Evolutionary conservation across 1,140 invertebrate species (phyloP), one percentile per base, ranked within the genome.

Genomic region (Zaprionus africanus): DNA sequence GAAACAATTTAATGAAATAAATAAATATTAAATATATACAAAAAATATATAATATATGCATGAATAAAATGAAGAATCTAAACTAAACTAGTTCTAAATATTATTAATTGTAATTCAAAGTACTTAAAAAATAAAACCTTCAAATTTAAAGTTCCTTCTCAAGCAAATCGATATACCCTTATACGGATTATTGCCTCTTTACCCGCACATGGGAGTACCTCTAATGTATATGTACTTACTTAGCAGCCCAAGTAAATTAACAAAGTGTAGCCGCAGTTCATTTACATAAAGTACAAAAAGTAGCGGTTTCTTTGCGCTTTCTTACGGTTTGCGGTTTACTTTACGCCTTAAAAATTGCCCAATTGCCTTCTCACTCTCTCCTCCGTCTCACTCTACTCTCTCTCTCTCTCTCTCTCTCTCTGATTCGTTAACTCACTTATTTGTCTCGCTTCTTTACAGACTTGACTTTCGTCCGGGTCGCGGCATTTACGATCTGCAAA

Each of bases 401-500:
- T 54, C 15, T 12, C 31, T 61, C n/a, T 38, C 4, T 60, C 7
- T 74, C 73, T 69, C 54, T 64, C 41, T 71, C 49, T 60, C 34
- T 22, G 22, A 19, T 66, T 66, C 19, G 26, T 53, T 38, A 38
- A 46, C 41, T 17, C n/a, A 17, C 7, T 5, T 17, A 46, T 46
- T 46, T 46, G 41, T 46, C 41, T 46, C n/a, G n/a, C 13, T 51
- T 66, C 56, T 65, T 94, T 93, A 61, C 93, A 97, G 96, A 88
- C 93, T 97, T 77, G 96, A 96, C 84, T 96, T 95, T 93, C 94
- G 94, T 64, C 96, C 97, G 1, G 94, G 95, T 6, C 95, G 96
- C 68, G 98, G 98, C 11, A 95, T 96, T 53, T 99, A 98, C 93
- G 97, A 98, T 93, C 94, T 99, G 81, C 94, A 96, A 91, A 98